Base-by-base conservation (phyloP, 2,888 invertebrate genomes). In the Agrochola macilenta region DNA sequence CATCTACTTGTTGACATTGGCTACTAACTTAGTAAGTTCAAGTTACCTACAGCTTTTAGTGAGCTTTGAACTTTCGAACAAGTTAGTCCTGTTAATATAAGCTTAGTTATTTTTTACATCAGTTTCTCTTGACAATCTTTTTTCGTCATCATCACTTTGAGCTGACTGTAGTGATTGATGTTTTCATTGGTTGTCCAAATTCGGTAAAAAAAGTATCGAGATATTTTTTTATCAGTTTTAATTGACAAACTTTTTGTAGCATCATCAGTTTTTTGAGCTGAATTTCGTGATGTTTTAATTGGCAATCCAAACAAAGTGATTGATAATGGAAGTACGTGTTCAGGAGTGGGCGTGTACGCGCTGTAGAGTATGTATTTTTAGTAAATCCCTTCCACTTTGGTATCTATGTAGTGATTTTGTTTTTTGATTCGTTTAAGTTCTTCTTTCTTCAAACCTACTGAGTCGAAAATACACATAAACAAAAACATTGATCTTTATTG, bases 1-100 rank as follows among this genome's bases (percentile, higher is more conserved):
- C 87, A 79, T 83, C 79, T 63, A 60, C 9, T 60, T 85, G 80
- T 90, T 89, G 87, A 90, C 90, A 80, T 76, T 73, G 66, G 63
- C 52, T 43, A 39, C 39, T 39, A 39, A 39, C 39, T 39, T 39
- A 23, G 79, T 75, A 74, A 69, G 75, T 68, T 76, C 72, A 64
- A 68, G 68, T 54, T 30, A 77, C 83, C 69, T 20, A 23, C 69
- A 23, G 72, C 64, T 76, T 82, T 84, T 79, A 86, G 86, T 88
- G 39, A 64, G 63, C 49, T 64, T 69, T 64, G 46, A 63, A 60
- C 78, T 60, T 12, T 63, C 39, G 58, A 64, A 60, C 49, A 63
- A 63, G 75, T 65, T 65, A 68, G 78, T 72, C 12, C 17, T 63
- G 57, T 72, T 60, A 43, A 30, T 69, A 2, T 14, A 20, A 14